Conservation (phyloP, 2,113 vertebrate species). For the Xenus cinereus region DNA sequence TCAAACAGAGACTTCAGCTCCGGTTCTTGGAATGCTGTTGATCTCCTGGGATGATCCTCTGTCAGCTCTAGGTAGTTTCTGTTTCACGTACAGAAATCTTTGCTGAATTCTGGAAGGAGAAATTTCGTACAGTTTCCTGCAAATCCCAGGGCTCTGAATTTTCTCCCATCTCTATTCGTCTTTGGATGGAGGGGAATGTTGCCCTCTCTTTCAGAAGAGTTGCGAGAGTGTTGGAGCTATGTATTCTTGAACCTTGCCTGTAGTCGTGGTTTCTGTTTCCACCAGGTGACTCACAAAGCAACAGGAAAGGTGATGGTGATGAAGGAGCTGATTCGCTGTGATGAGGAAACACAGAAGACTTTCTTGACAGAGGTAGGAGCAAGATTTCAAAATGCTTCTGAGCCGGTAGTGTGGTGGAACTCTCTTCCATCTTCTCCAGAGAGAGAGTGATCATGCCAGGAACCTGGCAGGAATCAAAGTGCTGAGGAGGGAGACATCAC, state of each 20-base stretch:
- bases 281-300: conserved; percentile 93
- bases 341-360: conserved; percentile 96
- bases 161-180: background rate
- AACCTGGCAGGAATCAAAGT: background rate
- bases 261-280: conserved; percentile 8
- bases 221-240: background rate
- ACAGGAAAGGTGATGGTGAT: conserved; percentile 99
- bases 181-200: background rate
- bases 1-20: background rate
- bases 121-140: background rate
- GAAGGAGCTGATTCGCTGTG: conserved; percentile 97
- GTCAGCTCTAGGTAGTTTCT: background rate
- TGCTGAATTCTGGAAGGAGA: background rate
- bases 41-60: background rate
- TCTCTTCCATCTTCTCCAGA: background rate
- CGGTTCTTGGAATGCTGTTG: background rate
- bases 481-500: background rate
- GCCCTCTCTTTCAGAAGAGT: background rate
- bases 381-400: background rate
- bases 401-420: background rate
- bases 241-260: background rate
- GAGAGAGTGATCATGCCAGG: background rate
- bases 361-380: conserved; percentile 90
- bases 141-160: background rate
- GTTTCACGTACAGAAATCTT: background rate